Evolutionary conservation across 2,888 invertebrate species (phyloP).

Genomic region (Sarcophaga subvicina): DNA sequence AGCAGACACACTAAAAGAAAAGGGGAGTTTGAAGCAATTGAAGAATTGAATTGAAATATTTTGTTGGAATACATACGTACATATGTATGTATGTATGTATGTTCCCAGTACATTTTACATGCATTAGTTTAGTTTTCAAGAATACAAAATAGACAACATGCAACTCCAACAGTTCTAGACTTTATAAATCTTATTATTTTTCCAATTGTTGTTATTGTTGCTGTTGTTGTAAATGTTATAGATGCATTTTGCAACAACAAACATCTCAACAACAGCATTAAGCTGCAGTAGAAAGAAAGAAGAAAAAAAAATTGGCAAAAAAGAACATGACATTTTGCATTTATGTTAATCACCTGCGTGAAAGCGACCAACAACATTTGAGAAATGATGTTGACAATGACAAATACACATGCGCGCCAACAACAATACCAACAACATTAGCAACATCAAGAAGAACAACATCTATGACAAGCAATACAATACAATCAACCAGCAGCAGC

Average conservation of each 20-base stretch:
- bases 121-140: slow-evolving; percentile 67
- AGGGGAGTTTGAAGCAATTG: slow-evolving; percentile 55
- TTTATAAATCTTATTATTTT: slow-evolving; percentile 35
- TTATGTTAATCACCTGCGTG: slow-evolving; percentile 82
- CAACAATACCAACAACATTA: slow-evolving; percentile 71
- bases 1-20: slow-evolving; percentile 49
- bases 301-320: slow-evolving; percentile 56
- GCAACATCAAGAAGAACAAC: slow-evolving; percentile 63
- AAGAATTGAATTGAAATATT: slow-evolving; percentile 61
- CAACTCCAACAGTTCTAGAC: slow-evolving; percentile 14
- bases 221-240: slow-evolving; percentile 32
- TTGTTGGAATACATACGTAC: not conserved
- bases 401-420: slow-evolving; percentile 80
- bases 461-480: slow-evolving; percentile 22
- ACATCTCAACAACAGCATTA: slow-evolving; percentile 31
- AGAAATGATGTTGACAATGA: slow-evolving; percentile 81
- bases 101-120: slow-evolving; percentile 62
- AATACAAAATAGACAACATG: slow-evolving; percentile 68
- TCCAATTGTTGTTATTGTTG: slow-evolving; percentile 4
- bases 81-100: too few relatives aligned
- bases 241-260: slow-evolving; percentile 21
- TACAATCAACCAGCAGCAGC: slow-evolving; percentile 36
- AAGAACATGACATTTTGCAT: slow-evolving; percentile 75
- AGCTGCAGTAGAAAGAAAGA: not conserved
- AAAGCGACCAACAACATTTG: slow-evolving; percentile 78